Evolutionary conservation across 1,140 invertebrate genomes (phyloP).

Genomic region (Zaprionus camerounensis): DNA sequence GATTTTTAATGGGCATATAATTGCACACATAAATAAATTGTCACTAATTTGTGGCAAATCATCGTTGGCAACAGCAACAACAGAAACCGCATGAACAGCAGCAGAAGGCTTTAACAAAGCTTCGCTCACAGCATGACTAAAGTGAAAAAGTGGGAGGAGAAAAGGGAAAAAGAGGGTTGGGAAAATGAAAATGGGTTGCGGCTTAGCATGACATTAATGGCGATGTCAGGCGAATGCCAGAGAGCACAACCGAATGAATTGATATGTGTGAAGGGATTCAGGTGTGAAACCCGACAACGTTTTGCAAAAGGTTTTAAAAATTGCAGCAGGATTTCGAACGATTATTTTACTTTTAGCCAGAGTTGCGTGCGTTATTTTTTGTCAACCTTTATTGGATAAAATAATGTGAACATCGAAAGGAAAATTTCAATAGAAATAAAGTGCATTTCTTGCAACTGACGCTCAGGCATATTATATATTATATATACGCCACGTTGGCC

Average conservation of each 20-base stretch:
- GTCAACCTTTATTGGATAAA: not conserved
- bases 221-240: constrained; percentile 10
- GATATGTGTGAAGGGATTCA: constrained; percentile 35
- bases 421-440: constrained; percentile 6
- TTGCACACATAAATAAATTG: constrained; percentile 76
- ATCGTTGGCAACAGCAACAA: constrained; percentile 45
- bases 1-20: constrained; percentile 58
- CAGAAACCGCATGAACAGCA: constrained; percentile 1
- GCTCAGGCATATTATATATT: not conserved
- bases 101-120: constrained; percentile 19
- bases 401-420: not conserved
- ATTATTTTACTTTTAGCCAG: not conserved
- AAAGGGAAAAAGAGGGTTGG: not conserved
- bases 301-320: constrained; percentile 31
- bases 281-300: constrained; percentile 6
- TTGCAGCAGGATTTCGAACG: constrained; percentile 20
- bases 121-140: constrained; percentile 25
- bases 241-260: constrained; percentile 21
- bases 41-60: constrained; percentile 73
- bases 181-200: constrained; percentile 46
- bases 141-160: not conserved
- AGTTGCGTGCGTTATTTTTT: not conserved
- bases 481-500: constrained; percentile 17
- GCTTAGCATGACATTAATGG: constrained; percentile 50
- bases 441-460: not conserved